These are phyloP conservation scores for Bhutanitis thaidina DNA, from an alignment of 2,888 invertebrate genomes.

Conservation along the genomic window DNA sequence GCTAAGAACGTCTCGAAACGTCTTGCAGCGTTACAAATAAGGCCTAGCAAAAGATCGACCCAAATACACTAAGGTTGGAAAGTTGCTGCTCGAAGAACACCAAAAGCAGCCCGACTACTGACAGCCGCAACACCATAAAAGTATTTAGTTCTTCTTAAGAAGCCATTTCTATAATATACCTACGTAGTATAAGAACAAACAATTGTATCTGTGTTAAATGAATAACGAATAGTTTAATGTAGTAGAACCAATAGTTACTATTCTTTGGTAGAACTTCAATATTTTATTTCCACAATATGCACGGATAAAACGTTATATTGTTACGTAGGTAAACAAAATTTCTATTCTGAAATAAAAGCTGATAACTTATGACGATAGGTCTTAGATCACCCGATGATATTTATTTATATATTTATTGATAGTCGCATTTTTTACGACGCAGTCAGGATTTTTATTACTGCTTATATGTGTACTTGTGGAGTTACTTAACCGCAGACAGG, in stretches of 20 bases:
- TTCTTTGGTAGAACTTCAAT: no score
- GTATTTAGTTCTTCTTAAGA: conserved; percentile 26
- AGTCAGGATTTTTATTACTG: conserved; percentile 9
- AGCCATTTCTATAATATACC: conserved; percentile 17
- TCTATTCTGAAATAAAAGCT: no score
- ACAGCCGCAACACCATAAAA: conserved; percentile 17
- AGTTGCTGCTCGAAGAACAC: conserved; percentile 27
- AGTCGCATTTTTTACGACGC: conserved; percentile 4
- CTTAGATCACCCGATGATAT: no score
- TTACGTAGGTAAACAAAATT: no score
- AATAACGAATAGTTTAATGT: no score
- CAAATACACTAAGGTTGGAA: conserved; percentile 32
- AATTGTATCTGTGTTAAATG: no score
- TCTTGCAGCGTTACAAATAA: conserved; percentile 20
- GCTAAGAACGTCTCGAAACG: conserved; percentile 3
- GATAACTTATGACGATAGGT: no score
- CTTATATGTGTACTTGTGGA: not conserved
- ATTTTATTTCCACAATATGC: no score
- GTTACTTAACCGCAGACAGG: conserved; percentile 16
- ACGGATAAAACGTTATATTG: no score
- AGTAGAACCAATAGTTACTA: no score
- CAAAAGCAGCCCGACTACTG: conserved; percentile 27
- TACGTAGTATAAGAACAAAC: conserved; percentile 10
- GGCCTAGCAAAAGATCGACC: conserved; percentile 32
- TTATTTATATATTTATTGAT: no score